A percentile compares a stretch with the other conserved stretches of the same genome.
phyloP scores from a whole-genome alignment of 2,888 invertebrate genomes.

The Sycophila texana region DNA sequence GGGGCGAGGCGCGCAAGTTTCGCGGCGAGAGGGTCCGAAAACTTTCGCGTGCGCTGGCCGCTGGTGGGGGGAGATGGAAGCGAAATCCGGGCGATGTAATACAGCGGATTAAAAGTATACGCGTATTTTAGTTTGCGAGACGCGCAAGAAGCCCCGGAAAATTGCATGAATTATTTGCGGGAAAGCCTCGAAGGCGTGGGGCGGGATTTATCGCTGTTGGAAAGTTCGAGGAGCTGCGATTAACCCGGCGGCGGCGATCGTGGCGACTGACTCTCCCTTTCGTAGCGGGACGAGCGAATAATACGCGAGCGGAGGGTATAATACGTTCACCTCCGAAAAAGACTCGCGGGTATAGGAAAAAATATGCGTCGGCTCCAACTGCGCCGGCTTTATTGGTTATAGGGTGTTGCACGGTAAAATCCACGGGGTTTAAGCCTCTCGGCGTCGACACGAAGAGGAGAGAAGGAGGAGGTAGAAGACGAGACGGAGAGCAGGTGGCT shows the following conservation, averaged over 20 bases:
- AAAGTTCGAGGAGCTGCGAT: constrained; percentile 10
- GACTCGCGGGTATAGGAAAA: not conserved
- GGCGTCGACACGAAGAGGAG: constrained; percentile 1
- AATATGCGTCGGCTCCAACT: not conserved
- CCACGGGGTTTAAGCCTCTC: constrained; percentile 59
- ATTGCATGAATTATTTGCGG: constrained; percentile 5
- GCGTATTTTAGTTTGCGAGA: not conserved
- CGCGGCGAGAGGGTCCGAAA: not conserved
- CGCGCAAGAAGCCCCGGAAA: not conserved
- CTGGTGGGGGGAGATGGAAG: not conserved
- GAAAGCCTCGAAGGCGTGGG: not conserved
- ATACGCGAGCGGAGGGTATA: constrained; percentile 10
- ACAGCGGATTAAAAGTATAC: not conserved
- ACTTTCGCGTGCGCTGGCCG: not conserved
- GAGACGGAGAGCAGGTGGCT: constrained; percentile 46
- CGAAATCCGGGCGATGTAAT: not conserved
- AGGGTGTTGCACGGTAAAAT: constrained; percentile 69
- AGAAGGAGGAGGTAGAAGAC: not conserved
- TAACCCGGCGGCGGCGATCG: not conserved
- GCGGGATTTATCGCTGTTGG: constrained; percentile 18
- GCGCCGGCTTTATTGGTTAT: constrained; percentile 70
- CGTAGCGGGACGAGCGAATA: too few relatives aligned
- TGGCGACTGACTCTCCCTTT: constrained; percentile 12
- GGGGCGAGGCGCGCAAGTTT: not conserved
- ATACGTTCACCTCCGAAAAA: not conserved